A percentile compares a stretch with the other conserved stretches of the same genome.
These are phyloP conservation scores for Perizoma affinitatum DNA, from an alignment of 2,888 invertebrate species.

Conservation along the genomic window DNA sequence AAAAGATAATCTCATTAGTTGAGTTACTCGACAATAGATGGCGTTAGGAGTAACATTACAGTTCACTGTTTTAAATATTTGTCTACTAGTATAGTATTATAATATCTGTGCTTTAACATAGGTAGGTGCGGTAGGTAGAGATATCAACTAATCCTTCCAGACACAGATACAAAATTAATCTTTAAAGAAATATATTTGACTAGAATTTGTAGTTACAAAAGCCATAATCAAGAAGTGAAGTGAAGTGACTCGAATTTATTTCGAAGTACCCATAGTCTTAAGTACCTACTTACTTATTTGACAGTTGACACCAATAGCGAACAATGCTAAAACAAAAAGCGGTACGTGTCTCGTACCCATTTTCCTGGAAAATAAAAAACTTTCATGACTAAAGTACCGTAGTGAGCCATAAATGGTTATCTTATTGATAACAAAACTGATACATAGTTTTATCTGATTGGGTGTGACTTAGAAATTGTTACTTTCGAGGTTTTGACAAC, in stretches of 20 bases:
- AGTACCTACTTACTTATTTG: constrained; percentile 51
- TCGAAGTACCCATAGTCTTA: no score
- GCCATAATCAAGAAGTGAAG: no score
- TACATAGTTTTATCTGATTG: neutral
- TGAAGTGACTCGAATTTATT: no score
- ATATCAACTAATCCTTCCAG: no score
- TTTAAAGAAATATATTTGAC: neutral
- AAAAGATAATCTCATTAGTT: constrained; percentile 43
- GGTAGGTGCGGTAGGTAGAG: no score
- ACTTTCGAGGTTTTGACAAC: no score
- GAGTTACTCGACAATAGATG: constrained; percentile 52
- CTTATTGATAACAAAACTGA: neutral
- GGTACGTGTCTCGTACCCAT: constrained; percentile 48
- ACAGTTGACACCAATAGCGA: constrained; percentile 37
- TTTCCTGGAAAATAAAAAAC: constrained; percentile 42
- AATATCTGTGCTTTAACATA: no score
- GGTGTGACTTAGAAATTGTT: neutral
- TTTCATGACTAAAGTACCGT: neutral
- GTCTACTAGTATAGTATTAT: no score
- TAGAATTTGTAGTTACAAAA: no score
- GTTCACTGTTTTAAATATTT: no score
- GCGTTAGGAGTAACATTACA: constrained; percentile 32
- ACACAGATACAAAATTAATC: neutral
- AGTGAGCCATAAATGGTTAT: neutral
- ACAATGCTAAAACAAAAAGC: constrained; percentile 40